Evolutionary conservation across 30 jellyfish, hydroid and myxozoan genomes (phyloP).

Genomic region (Mastigias papua): DNA sequence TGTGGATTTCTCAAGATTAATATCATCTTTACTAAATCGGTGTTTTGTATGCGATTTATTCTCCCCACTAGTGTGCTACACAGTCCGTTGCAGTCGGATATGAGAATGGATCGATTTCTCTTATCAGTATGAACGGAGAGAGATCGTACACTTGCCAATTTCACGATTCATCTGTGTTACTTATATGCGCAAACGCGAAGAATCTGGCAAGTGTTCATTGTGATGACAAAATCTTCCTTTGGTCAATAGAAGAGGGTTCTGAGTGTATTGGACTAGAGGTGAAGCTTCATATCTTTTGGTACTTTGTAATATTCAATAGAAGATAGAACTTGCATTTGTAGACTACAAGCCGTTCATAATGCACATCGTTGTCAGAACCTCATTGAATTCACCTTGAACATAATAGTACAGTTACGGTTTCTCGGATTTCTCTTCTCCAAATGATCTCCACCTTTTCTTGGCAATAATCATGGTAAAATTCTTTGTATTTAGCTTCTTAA

Average conservation of each 20-base stretch:
- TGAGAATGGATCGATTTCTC: conserved; percentile 45
- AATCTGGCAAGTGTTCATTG: conserved; percentile 47
- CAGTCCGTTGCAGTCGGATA: conserved; percentile 58
- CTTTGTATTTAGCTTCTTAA: too few species aligned
- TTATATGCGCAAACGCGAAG: conserved; percentile 16
- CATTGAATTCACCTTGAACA: too few species aligned
- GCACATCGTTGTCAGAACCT: too few species aligned
- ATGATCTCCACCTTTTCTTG: too few species aligned
- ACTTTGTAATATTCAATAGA: background rate
- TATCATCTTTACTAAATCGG: too few species aligned
- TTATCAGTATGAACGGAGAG: conserved; percentile 39
- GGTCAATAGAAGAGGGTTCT: conserved; percentile 28
- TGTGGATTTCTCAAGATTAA: too few species aligned
- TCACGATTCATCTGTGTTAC: conserved; percentile 34
- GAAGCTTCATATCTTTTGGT: background rate
- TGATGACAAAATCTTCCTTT: conserved; percentile 13
- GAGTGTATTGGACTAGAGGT: conserved; percentile 3
- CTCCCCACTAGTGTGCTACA: conserved; percentile 25
- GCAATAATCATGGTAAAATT: too few species aligned
- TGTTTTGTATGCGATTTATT: background rate
- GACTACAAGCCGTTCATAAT: too few species aligned
- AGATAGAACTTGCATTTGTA: background rate
- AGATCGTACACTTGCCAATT: conserved; percentile 1
- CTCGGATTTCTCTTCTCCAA: too few species aligned
- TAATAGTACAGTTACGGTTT: too few species aligned